Conservation (phyloP, 2,888 invertebrate species). For the Aphodius granarius region DNA sequence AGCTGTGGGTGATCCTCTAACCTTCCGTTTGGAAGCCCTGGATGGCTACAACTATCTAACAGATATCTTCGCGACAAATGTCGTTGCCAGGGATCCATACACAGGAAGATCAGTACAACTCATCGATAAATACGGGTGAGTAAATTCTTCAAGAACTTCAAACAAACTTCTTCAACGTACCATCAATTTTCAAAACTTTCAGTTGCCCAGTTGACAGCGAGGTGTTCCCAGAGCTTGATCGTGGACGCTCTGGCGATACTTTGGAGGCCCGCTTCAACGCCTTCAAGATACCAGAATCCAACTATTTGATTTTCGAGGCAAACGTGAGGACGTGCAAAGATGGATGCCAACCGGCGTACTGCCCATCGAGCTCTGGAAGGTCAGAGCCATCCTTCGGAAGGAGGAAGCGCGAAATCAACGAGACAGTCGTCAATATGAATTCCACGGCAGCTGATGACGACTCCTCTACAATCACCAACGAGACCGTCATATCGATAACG, state of each 20-base stretch:
- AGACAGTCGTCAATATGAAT: conserved; percentile 36
- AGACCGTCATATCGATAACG: conserved; percentile 35
- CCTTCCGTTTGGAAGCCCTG: conserved; percentile 85
- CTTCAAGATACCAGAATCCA: conserved; percentile 92
- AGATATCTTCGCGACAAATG: conserved; percentile 91
- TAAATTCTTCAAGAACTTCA: too few relatives aligned
- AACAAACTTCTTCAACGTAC: not conserved
- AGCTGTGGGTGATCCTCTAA: conserved; percentile 89
- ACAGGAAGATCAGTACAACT: conserved; percentile 87
- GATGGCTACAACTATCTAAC: conserved; percentile 86
- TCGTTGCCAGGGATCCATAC: conserved; percentile 90
- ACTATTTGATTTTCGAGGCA: conserved; percentile 90
- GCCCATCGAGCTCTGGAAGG: conserved; percentile 76
- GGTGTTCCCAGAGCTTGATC: conserved; percentile 88
- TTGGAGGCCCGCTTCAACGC: conserved; percentile 91
- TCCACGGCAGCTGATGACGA: conserved; percentile 39
- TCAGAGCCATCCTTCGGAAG: conserved; percentile 82
- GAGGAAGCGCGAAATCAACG: conserved; percentile 61
- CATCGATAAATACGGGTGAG: conserved; percentile 86
- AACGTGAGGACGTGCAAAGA: conserved; percentile 87
- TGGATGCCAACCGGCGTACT: conserved; percentile 89
- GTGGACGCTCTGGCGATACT: conserved; percentile 82
- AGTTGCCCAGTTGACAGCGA: conserved; percentile 91
- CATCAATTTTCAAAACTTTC: conserved; percentile 33
- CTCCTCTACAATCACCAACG: conserved; percentile 30